phyloP scores from a whole-genome alignment of 2,888 invertebrate genomes.

The Eudasyphora cyanicolor region DNA sequence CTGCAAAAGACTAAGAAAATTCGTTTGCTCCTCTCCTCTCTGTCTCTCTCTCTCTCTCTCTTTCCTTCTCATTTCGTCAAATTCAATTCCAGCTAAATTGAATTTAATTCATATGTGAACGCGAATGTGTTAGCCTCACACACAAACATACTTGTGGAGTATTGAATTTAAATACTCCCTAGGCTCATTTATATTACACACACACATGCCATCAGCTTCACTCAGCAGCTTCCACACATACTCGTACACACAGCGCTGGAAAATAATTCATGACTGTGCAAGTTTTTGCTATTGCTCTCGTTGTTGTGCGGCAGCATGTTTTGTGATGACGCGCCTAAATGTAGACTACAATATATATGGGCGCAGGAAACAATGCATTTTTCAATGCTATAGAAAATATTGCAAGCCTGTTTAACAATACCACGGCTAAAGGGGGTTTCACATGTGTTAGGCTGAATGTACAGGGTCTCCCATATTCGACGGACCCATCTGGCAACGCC shows the following conservation, averaged over 20 bases:
- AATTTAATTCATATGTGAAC: conserved; percentile 72
- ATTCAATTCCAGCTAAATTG: conserved; percentile 74
- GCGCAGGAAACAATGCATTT: conserved; percentile 57
- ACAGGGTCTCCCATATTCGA: no score
- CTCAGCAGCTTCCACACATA: neutral
- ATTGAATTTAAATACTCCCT: conserved; percentile 64
- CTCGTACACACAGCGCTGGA: conserved; percentile 24
- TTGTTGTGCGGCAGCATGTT: conserved; percentile 38
- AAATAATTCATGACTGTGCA: neutral
- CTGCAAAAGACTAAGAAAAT: conserved; percentile 46
- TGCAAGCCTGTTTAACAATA: neutral
- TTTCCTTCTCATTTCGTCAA: conserved; percentile 16
- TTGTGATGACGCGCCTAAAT: conserved; percentile 55
- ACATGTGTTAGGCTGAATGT: conserved; percentile 44
- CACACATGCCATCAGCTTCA: neutral
- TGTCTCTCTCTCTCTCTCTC: neutral
- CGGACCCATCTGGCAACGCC: no score
- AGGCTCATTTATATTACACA: conserved; percentile 47
- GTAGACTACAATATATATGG: conserved; percentile 55
- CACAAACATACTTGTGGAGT: conserved; percentile 17
- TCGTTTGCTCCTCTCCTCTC: neutral
- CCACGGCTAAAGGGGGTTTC: neutral
- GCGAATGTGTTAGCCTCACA: neutral
- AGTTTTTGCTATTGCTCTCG: neutral
- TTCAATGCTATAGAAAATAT: conserved; percentile 45